These are phyloP conservation scores for Xiphophorus maculatus DNA, from an alignment of 2,113 vertebrate species.

Conservation along the genomic window DNA sequence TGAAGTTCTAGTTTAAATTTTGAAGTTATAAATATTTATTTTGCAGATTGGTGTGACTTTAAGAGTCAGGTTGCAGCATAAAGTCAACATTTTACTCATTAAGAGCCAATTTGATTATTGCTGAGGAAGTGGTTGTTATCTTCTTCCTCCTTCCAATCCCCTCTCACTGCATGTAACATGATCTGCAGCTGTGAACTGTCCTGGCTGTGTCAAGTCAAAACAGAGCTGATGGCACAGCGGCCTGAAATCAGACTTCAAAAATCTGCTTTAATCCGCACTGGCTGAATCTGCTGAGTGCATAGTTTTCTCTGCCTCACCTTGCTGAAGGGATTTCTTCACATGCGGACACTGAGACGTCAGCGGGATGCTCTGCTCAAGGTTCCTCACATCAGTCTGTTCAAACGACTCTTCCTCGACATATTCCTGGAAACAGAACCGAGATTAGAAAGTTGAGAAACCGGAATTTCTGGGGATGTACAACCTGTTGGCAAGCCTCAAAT, in stretches of 20 bases:
- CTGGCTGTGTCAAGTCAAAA: slow-evolving; percentile 51
- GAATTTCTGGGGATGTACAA: neutral
- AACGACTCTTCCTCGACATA: neutral
- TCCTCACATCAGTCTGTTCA: slow-evolving; percentile 21
- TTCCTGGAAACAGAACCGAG: slow-evolving; percentile 38
- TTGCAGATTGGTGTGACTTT: neutral
- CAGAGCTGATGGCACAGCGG: neutral
- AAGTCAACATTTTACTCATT: neutral
- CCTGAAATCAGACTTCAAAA: neutral
- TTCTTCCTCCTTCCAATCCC: neutral
- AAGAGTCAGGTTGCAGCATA: neutral
- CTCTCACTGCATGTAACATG: slow-evolving; percentile 39
- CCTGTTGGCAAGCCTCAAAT: slow-evolving; percentile 7
- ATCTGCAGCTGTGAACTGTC: slow-evolving; percentile 23
- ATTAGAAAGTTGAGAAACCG: neutral
- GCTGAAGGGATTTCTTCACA: slow-evolving; percentile 72
- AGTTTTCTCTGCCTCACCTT: slow-evolving; percentile 57
- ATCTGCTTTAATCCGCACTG: neutral
- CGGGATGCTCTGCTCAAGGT: neutral
- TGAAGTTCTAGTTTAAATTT: neutral
- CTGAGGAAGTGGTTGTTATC: neutral
- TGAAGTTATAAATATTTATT: neutral
- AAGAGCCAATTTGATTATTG: neutral
- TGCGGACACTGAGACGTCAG: slow-evolving; percentile 44
- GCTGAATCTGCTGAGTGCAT: neutral